A percentile compares a stretch with the other conserved stretches of the same genome.
Conservation (phyloP, 1,140 invertebrate genomes). For the Bombus confusus region DNA sequence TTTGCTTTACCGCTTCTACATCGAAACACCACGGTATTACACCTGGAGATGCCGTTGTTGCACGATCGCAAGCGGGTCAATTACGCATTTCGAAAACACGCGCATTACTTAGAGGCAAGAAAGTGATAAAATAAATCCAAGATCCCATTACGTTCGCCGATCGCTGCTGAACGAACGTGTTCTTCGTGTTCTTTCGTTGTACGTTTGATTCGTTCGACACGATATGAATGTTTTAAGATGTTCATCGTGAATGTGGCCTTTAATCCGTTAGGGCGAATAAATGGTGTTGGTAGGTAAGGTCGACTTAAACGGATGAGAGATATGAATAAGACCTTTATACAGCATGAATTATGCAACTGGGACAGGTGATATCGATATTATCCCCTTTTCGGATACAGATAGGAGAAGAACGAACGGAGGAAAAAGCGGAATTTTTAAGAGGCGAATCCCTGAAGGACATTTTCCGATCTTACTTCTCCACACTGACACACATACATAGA, state of each 20-base stretch:
- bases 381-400: background rate
- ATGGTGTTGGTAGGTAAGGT: background rate
- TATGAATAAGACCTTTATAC: constrained; percentile 11
- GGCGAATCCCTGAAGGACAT: background rate
- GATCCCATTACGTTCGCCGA: background rate
- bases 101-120: no score
- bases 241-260: background rate
- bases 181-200: background rate
- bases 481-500: no score
- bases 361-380: constrained; percentile 1
- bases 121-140: constrained; percentile 9
- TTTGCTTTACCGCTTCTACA: background rate
- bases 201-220: background rate
- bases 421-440: constrained; percentile 1
- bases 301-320: background rate
- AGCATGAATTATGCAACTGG: constrained; percentile 22
- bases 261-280: background rate
- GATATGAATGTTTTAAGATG: background rate
- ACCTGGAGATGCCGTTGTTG: background rate
- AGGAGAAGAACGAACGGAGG: background rate
- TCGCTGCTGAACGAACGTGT: no score
- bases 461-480: background rate
- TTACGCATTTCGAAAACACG: no score
- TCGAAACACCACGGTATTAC: background rate
- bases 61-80: background rate